Evolutionary conservation across 1,140 invertebrate species (phyloP).

Genomic region (Drosophila subobscura): DNA sequence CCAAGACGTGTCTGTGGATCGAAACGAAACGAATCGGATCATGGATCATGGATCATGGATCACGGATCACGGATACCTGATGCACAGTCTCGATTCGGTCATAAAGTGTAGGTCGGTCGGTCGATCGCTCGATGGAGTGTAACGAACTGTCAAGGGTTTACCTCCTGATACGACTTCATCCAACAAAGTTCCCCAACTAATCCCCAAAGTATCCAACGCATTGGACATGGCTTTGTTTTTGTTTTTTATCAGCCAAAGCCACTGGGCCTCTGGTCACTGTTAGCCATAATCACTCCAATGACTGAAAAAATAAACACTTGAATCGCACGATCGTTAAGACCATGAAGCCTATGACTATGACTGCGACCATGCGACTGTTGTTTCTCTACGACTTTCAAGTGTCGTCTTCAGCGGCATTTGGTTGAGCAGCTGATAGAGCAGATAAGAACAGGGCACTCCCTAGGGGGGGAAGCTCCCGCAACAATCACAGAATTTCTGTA

Average conservation of each 20-base stretch:
- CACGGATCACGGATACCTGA: background rate
- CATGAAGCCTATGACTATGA: constrained; percentile 20
- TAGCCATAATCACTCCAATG: constrained; percentile 30
- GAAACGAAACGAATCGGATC: background rate
- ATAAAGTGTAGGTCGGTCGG: constrained; percentile 1
- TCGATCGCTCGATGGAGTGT: background rate
- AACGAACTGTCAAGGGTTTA: constrained; percentile 12
- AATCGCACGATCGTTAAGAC: constrained; percentile 16
- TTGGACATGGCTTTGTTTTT: constrained; percentile 7
- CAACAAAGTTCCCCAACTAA: constrained; percentile 14
- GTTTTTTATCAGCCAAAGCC: constrained; percentile 8
- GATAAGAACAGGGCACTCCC: too few relatives aligned
- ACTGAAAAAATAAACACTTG: constrained; percentile 40
- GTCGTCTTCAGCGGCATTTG: constrained; percentile 16
- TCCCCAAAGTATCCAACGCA: constrained; percentile 1
- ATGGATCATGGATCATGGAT: constrained; percentile 20
- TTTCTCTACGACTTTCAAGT: constrained; percentile 37
- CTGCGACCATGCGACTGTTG: constrained; percentile 2
- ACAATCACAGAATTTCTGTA: too few relatives aligned
- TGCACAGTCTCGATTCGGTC: background rate
- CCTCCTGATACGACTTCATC: background rate
- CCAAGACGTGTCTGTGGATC: constrained; percentile 59
- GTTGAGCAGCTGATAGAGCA: too few relatives aligned
- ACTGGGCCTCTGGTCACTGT: constrained; percentile 7
- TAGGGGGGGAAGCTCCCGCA: too few relatives aligned